Base-by-base conservation (phyloP, 2,113 vertebrate species). In the Passer montanus region DNA sequence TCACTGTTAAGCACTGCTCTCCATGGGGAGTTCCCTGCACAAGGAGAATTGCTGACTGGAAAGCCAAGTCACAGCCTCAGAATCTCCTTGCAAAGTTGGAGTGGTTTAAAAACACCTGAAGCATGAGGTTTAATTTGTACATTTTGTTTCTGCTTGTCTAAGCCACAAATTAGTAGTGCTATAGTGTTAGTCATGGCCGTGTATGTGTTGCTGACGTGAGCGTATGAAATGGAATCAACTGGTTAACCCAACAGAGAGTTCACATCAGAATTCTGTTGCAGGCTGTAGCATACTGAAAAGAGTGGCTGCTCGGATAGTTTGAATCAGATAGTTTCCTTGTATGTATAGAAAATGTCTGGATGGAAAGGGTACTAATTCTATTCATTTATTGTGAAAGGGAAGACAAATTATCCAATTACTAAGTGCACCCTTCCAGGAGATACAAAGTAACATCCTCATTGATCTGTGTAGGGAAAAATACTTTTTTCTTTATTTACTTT, bases 361-460 rank as follows among this genome's bases (percentile, higher is more conserved):
- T 97, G 92, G 85, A 91, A 96, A 84, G 73, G 41, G 9, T 96
- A 63, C 94, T 97, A 95, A 96, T 97, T 97, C 90, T 84, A 20
- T 96, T 90, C 58, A 66, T 80, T 69, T 95, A 91, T 83, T 97
- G 91, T 96, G 89, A 94, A 97, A 96, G 77, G 69, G 85, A 97
- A 98, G 98, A 98, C 86, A 94, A 97, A 98, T 98, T 97, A 96
- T 91, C 92, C 96, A 97, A 96, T 97, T 97, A 97, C 95, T 94
- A 92, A 93, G 89, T 91, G 81, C 84, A 89, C 52, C 66, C 93
- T 97, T 97, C 49, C 41, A 94, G 96, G 95, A 97, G 90, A 90
- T 96, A 93, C 73, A 81, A 87, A 97, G 84, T 93, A 97, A 96
- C 89, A 86, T 95, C 76, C 92, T 97, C 94, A 97, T 97, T 97